A percentile compares a stretch with the other conserved stretches of the same genome.
Conservation (phyloP, 2,797 vertebrate species). For the Oreochromis mossambicus region DNA sequence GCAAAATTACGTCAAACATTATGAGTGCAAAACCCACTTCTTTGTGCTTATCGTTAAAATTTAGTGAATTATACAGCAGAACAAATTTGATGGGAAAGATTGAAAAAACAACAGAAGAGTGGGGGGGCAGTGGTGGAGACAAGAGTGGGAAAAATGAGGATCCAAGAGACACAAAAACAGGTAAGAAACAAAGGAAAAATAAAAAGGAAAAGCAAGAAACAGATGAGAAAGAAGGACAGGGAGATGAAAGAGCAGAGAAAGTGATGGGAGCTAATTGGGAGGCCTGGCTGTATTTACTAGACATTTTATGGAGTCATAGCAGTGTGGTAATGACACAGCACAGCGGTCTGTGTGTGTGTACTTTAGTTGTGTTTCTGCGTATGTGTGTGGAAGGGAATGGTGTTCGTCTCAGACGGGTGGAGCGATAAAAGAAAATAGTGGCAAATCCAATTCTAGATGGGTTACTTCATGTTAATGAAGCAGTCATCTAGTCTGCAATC, state of each 20-base stretch:
- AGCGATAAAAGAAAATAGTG: slow-evolving; percentile 22
- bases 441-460: slow-evolving; percentile 23
- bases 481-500: slow-evolving; percentile 5
- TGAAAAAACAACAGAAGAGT: neutral
- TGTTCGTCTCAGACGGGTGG: slow-evolving; percentile 40
- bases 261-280: slow-evolving; percentile 67
- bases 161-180: neutral
- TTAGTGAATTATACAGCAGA: neutral
- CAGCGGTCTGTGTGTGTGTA: slow-evolving; percentile 40
- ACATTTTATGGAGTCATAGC: slow-evolving; percentile 68
- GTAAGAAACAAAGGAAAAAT: neutral
- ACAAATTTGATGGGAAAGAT: neutral
- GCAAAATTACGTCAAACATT: neutral
- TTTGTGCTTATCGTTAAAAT: neutral
- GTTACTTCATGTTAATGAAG: slow-evolving; percentile 28
- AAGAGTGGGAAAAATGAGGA: neutral
- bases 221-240: neutral
- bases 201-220: neutral
- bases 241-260: slow-evolving; percentile 60
- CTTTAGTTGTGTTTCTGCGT: neutral
- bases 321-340: slow-evolving; percentile 54
- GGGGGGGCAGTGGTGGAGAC: neutral
- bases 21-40: neutral
- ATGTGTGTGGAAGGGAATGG: neutral
- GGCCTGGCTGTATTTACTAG: slow-evolving; percentile 66